These are phyloP conservation scores for Melanostoma mellinum DNA, from an alignment of 2,888 invertebrate species.

Conservation along the genomic window DNA sequence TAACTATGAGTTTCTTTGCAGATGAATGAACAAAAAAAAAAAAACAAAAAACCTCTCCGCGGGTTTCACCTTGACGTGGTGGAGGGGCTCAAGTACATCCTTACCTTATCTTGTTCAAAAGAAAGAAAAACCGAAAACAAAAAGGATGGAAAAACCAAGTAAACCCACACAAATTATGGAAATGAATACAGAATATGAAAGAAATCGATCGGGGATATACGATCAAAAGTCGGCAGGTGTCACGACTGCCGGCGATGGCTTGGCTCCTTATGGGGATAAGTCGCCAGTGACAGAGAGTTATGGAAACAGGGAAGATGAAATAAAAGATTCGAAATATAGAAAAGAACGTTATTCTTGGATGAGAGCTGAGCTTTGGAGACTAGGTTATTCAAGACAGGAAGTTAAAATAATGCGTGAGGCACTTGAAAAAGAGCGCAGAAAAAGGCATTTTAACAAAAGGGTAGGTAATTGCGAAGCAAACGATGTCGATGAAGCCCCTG, in stretches of 20 bases:
- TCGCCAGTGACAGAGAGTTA: constrained; percentile 42
- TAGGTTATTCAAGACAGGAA: constrained; percentile 9
- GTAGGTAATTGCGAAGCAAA: not conserved
- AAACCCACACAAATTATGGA: constrained; percentile 34
- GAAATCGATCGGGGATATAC: constrained; percentile 62
- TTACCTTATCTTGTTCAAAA: no score
- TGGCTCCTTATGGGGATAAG: constrained; percentile 52
- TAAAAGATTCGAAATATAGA: not conserved
- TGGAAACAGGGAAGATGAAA: not conserved
- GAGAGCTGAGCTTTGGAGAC: constrained; percentile 15
- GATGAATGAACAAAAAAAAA: constrained; percentile 15
- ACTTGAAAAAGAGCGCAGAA: constrained; percentile 7
- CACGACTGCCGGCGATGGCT: constrained; percentile 68
- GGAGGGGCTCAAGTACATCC: constrained; percentile 57
- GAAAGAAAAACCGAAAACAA: not conserved
- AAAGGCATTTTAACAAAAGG: not conserved
- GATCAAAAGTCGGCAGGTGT: constrained; percentile 62
- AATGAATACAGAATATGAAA: constrained; percentile 24
- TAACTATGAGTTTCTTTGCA: constrained; percentile 1
- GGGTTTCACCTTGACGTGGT: constrained; percentile 59
- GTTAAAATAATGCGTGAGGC: not conserved
- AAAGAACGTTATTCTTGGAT: not conserved
- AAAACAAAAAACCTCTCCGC: constrained; percentile 14
- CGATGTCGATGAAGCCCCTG: not conserved
- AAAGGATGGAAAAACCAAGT: constrained; percentile 3